Base-by-base conservation (phyloP, 1,140 invertebrate species). In the Bicyclus anynana region DNA sequence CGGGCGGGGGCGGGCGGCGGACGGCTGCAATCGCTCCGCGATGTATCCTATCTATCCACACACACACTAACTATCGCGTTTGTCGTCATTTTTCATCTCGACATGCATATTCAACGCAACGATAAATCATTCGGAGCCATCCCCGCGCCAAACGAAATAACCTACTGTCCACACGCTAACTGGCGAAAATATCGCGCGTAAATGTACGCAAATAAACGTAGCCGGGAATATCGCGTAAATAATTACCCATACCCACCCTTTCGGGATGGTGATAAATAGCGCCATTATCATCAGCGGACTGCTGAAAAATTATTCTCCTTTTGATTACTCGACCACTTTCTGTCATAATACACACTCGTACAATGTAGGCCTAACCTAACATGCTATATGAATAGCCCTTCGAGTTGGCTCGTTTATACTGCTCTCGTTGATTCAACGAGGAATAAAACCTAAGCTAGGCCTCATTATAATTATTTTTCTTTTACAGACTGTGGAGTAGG, bases 101-200 rank as follows among this genome's bases (percentile, higher is more conserved):
- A 84, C 84, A 86, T 84, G 84, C 83, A 87, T 87, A 87, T 86
- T 88, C 84, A 86, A 84, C 81, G 72, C 58, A 72, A 84, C 74
- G 76, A 88, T 88, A 86, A 85, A 88, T 88, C 83, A 88, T 78
- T 73, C 67, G 53, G 65, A 74, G 71, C 70, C 70, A 80, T 81
- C 71, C 68, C 67, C 63, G 70, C 71, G 59, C 69, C 73, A 72
- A 74, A 77, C 77, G 72, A 73, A 80, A 84, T 82, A 81, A 82
- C 76, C 78, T 77, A 84, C 74, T 77, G 76, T 77, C 76, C 75
- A 77, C 62, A 73, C 67, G 74, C 66, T 65, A 78, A 73, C 81
- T 60, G 72, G 48, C 54, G 74, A 80, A 81, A 78, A 80, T 84
- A 84, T 78, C 58, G 61, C 58, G 60, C 59, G 64, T 66, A 77